Conservation (phyloP, 2,113 vertebrate genomes). For the Brachyhypopomus occidentalis region DNA sequence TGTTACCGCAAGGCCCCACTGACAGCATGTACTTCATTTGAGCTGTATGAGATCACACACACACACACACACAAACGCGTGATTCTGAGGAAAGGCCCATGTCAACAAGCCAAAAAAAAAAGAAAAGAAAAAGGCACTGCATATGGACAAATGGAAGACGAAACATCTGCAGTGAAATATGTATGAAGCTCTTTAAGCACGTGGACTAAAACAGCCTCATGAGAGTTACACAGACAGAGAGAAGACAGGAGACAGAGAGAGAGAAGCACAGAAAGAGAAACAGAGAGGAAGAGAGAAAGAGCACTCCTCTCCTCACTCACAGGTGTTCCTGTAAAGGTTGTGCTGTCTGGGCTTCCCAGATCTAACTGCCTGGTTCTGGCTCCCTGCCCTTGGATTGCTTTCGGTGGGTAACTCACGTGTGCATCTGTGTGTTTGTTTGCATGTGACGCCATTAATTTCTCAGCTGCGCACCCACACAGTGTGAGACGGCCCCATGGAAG, state of each 20-base stretch:
- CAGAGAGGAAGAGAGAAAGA: slow-evolving; percentile 8
- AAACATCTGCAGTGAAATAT: neutral
- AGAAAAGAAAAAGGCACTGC: slow-evolving; percentile 20
- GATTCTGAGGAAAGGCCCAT: too few species aligned
- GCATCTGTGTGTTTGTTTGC: slow-evolving; percentile 72
- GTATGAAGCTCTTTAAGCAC: slow-evolving; percentile 15
- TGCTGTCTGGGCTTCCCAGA: slow-evolving; percentile 55
- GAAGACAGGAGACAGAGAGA: slow-evolving; percentile 24
- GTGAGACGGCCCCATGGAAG: slow-evolving; percentile 68
- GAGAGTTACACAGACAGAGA: slow-evolving; percentile 18
- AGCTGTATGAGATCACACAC: slow-evolving; percentile 35
- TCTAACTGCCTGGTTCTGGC: slow-evolving; percentile 67
- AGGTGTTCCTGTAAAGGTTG: slow-evolving; percentile 40
- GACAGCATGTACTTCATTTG: slow-evolving; percentile 53
- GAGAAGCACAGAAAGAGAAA: slow-evolving; percentile 32
- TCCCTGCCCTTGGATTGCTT: slow-evolving; percentile 71
- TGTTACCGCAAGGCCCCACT: slow-evolving; percentile 56
- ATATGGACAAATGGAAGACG: neutral
- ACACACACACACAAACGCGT: slow-evolving; percentile 32
- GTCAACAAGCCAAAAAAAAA: slow-evolving; percentile 41
- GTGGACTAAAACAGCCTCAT: slow-evolving; percentile 3
- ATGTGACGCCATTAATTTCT: slow-evolving; percentile 77
- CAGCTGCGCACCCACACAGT: slow-evolving; percentile 56
- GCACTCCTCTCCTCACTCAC: slow-evolving; percentile 22
- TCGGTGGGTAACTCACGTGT: slow-evolving; percentile 69